Evolutionary conservation across 2,888 invertebrate species (phyloP).

Genomic region (Mimachlamys varia): DNA sequence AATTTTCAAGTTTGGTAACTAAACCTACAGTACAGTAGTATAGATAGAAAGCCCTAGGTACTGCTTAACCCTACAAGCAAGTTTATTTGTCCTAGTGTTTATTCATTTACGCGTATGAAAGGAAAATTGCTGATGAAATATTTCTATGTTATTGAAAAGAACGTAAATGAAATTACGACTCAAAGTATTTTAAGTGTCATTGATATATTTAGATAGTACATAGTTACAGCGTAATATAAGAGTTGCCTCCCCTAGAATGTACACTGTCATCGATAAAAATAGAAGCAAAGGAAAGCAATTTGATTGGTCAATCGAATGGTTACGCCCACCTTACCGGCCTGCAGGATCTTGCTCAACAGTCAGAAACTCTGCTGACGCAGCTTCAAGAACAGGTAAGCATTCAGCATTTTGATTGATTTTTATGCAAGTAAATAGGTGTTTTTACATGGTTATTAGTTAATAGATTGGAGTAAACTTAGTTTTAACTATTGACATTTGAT

Average conservation of each 20-base stretch:
- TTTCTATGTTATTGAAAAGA: background rate
- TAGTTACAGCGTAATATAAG: background rate
- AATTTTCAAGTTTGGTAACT: too few relatives aligned
- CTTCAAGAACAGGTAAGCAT: slow-evolving; percentile 18
- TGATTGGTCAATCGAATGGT: background rate
- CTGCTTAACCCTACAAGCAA: too few relatives aligned
- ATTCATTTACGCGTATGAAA: too few relatives aligned
- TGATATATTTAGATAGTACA: background rate
- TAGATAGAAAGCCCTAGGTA: too few relatives aligned
- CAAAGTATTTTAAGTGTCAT: background rate
- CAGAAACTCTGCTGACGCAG: slow-evolving; percentile 28
- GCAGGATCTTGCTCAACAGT: slow-evolving; percentile 31
- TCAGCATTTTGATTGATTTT: background rate
- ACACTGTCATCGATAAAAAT: background rate
- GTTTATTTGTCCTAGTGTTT: too few relatives aligned
- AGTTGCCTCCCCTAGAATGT: background rate
- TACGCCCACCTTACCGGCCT: background rate
- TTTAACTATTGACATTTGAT: background rate
- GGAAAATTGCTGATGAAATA: background rate
- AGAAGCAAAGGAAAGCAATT: background rate
- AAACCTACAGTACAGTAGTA: too few relatives aligned
- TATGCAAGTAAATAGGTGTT: background rate
- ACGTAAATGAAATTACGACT: background rate
- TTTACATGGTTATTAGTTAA: background rate
- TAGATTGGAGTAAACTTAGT: background rate